A percentile compares a stretch with the other conserved stretches of the same genome.
Conservation (phyloP, 2,888 invertebrate genomes). For the Entomobrya proxima region DNA sequence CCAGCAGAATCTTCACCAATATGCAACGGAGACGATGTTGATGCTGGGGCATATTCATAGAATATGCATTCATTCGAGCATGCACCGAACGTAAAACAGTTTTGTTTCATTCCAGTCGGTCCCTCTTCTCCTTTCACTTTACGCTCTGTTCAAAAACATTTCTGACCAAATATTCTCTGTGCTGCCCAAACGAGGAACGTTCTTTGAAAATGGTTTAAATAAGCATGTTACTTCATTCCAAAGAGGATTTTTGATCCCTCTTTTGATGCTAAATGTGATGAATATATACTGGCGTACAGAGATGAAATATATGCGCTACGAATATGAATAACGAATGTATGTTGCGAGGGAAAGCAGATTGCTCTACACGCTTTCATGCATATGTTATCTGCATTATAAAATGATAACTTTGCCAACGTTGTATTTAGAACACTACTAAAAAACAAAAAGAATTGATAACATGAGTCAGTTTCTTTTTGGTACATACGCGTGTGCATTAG, state of each 20-base stretch:
- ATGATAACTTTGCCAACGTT: neutral
- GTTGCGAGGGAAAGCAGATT: neutral
- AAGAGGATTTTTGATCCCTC: conserved; percentile 28
- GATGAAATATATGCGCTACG: neutral
- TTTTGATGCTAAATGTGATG: neutral
- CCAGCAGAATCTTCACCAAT: neutral
- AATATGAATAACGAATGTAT: conserved; percentile 9
- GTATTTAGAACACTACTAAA: no score
- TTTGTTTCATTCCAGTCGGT: conserved; percentile 7
- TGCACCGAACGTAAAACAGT: conserved; percentile 13
- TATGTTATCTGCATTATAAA: neutral
- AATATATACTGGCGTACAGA: neutral
- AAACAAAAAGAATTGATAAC: no score
- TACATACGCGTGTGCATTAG: neutral
- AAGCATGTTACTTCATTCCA: conserved; percentile 20
- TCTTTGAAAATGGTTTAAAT: neutral
- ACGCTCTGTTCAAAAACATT: neutral
- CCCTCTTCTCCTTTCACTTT: conserved; percentile 25
- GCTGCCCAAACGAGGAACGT: neutral
- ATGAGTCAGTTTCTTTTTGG: no score
- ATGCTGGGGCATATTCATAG: neutral
- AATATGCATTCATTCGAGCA: conserved; percentile 28
- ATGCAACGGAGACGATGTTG: neutral
- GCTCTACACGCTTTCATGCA: conserved; percentile 27
- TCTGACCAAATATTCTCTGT: neutral